Base-by-base conservation (phyloP, 2,113 vertebrate genomes). In the Myxocyprinus asiaticus region DNA sequence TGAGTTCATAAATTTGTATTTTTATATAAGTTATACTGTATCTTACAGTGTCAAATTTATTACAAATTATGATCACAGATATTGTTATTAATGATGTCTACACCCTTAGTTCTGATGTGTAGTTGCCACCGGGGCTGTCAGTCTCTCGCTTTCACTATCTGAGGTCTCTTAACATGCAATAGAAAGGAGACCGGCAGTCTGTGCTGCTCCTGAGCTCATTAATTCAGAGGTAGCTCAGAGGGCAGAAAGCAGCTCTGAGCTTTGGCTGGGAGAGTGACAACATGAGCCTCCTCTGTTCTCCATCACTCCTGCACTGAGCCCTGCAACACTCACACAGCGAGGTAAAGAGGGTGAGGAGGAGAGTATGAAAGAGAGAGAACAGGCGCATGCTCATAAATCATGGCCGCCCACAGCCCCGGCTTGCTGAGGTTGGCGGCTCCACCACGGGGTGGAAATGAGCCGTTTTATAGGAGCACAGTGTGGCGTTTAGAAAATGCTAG, bases 361-460 rank as follows among this genome's bases (percentile, higher is more conserved):
- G 65, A 66, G 74, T 65, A 76, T 76, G 73, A 76, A 76, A 76
- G 80, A 88, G 86, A 91, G 88, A 86, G 86, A 88, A 82, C 86
- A 86, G 84, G 82, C 87, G 76, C 85, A 71, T 74, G 86, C 83
- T 88, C 89, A 88, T 92, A 92, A 91, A 93, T 91, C 90, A 90
- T 50, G 15, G 62, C 76, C 43, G 61, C 87, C 78, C 76, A 81
- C 69, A 84, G 84, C 81, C 83, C 87, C 87, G 74, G 83, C 86
- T 80, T 84, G 86, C 86, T 86, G 89, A 91, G 83, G 88, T 89
- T 86, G 89, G 88, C 85, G 55, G 83, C 88, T 87, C 88, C 89
- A 87, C 88, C 81, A 48, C 83, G 45, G 86, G 86, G 87, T 91
- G 91, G 90, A 92, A 93, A 92, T 89, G 88, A 92, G 85, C 83